These are phyloP conservation scores for Lycaena phlaeas DNA, from an alignment of 2,888 invertebrate genomes.

Conservation along the genomic window DNA sequence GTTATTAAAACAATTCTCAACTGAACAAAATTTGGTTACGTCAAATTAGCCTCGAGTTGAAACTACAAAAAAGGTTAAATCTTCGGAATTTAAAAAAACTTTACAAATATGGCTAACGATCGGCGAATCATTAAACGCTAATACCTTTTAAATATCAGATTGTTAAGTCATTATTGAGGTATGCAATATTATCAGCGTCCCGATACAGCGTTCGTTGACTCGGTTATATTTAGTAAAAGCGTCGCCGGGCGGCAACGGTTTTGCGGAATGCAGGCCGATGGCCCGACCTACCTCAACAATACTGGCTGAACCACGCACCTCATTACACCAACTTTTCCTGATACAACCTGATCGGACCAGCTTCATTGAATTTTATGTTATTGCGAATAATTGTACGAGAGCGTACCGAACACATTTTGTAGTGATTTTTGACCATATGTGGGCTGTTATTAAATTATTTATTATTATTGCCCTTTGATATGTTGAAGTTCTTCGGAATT, in stretches of 20 bases:
- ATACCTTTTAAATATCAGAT: neutral
- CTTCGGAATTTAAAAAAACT: too few relatives aligned
- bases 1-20: too few relatives aligned
- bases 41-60: too few relatives aligned
- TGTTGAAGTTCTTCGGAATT: too few relatives aligned
- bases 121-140: too few relatives aligned
- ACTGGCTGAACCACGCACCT: conserved; percentile 22
- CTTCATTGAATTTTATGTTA: conserved; percentile 16
- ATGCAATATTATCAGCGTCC: conserved; percentile 21
- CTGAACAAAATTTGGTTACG: too few relatives aligned
- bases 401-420: neutral
- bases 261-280: conserved; percentile 41
- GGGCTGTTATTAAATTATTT: too few relatives aligned
- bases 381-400: conserved; percentile 8
- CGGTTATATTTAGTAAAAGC: conserved; percentile 65
- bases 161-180: conserved; percentile 18
- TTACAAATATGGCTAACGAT: too few relatives aligned
- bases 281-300: conserved; percentile 43
- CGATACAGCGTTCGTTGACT: conserved; percentile 60
- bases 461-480: too few relatives aligned
- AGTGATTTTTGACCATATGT: neutral
- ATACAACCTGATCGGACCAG: conserved; percentile 13
- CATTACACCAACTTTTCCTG: too few relatives aligned
- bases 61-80: too few relatives aligned
- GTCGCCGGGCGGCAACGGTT: conserved; percentile 28